phyloP scores from a whole-genome alignment of 1,140 invertebrate genomes.

The Eufriesea mexicana region DNA sequence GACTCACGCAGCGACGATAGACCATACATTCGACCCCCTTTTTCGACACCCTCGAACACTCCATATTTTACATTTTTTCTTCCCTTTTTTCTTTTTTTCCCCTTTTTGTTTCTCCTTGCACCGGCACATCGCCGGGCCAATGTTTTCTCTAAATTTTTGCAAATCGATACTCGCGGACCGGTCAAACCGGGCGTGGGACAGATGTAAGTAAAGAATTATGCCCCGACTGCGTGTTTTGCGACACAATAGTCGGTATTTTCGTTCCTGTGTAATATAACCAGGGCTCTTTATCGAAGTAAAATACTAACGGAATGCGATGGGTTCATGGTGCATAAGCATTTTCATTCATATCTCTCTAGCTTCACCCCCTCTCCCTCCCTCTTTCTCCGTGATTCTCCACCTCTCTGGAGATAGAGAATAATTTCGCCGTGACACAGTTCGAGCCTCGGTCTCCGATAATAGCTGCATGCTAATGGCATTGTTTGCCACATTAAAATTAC shows the following conservation, averaged over 20 bases:
- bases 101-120: neutral
- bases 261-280: neutral
- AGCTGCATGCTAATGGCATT: slow-evolving; percentile 62
- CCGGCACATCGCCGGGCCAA: no score
- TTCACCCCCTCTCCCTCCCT: neutral
- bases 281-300: slow-evolving; percentile 29
- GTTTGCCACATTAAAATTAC: slow-evolving; percentile 64
- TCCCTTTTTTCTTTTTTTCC: neutral
- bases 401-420: slow-evolving; percentile 18
- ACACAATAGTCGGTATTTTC: slow-evolving; percentile 32
- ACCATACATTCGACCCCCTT: neutral
- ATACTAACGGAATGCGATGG: slow-evolving; percentile 22
- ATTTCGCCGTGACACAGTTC: slow-evolving; percentile 35
- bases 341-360: slow-evolving; percentile 25
- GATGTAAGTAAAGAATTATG: slow-evolving; percentile 14
- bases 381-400: neutral
- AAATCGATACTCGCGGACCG: slow-evolving; percentile 1
- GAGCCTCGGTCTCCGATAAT: slow-evolving; percentile 42
- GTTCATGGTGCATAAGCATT: slow-evolving; percentile 42
- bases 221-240: neutral
- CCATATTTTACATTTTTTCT: neutral
- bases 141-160: neutral
- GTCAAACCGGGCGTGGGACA: neutral
- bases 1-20: neutral
- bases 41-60: neutral